phyloP scores from a whole-genome alignment of 2,113 vertebrate genomes.

The Elanus axillaris region DNA sequence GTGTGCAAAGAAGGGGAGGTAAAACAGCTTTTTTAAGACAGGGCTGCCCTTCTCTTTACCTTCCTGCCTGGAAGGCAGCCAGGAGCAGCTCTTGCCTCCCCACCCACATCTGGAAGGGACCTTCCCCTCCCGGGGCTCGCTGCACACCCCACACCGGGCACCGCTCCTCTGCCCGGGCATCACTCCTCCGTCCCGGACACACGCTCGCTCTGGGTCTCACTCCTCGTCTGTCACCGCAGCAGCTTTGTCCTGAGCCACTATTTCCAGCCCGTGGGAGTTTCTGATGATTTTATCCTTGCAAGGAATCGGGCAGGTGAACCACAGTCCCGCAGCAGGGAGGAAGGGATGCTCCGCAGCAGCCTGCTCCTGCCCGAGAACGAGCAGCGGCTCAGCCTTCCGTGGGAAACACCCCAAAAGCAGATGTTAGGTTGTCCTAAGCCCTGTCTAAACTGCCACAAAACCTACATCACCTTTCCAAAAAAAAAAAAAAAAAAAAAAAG shows the following conservation, averaged over 20 bases:
- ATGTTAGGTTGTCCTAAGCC: background rate
- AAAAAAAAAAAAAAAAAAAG: rapidly evolving
- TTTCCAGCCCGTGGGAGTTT: background rate
- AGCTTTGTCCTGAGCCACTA: background rate
- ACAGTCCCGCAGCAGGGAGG: background rate
- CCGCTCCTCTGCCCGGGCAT: background rate
- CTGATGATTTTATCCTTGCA: rapidly evolving
- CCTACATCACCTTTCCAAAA: background rate
- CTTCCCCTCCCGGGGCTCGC: conserved; percentile 35
- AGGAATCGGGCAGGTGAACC: background rate
- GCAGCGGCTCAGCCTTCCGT: rapidly evolving
- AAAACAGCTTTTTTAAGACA: conserved; percentile 23
- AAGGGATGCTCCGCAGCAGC: background rate
- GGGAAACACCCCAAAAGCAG: background rate
- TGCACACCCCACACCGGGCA: background rate
- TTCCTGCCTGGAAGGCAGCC: conserved; percentile 64
- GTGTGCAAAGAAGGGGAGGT: background rate
- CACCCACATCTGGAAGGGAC: conserved; percentile 67
- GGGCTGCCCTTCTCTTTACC: conserved; percentile 62
- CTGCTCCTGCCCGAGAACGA: background rate
- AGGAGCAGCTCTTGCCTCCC: conserved; percentile 44
- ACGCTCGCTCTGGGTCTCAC: rapidly evolving
- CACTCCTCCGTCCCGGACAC: background rate
- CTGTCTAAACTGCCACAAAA: background rate
- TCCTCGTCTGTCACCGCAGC: background rate